Evolutionary conservation across 1,140 invertebrate species (phyloP), one percentile per base, ranked within the genome.

Genomic region (Dendroctonus ponderosae): DNA sequence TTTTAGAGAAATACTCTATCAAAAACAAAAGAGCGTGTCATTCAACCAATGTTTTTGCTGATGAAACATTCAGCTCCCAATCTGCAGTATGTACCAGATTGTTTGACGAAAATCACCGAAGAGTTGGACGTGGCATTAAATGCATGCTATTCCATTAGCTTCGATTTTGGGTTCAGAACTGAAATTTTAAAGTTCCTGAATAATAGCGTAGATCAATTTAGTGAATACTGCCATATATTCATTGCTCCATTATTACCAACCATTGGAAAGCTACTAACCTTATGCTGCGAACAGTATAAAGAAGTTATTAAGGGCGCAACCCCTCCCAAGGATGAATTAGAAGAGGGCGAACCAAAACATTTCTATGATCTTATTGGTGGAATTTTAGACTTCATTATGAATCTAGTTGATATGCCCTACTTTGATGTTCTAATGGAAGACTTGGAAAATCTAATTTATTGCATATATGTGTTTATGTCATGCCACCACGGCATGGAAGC

Each of bases 391-490:
- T 58, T 57, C 6, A 63, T 68, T 39, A 44, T 39, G 8, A 57
- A 37, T 49, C 12, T 68, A 42, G 40, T 64, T 51, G 60, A 53
- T 15, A 54, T 53, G 42, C 26, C 46, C n/a, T 68, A 68, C 44
- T 68, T 68, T 44, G 59, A 68, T 41, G 38, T 68, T 7, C 39
- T 68, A 39, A 43, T 68, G 8, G 67, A 68, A 37, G 67, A 68
- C 54, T 52, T 68, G 14, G 48, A 63, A 44, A 68, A 68, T 40
- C n/a, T 68, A 6, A 49, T 68, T 42, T 63, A 68, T 38, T 68
- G 61, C 42, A 43, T 68, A 5, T 64, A 58, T 39, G 46, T 68
- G 7, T 68, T 63, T 41, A 68, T 68, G 67, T 40, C 60, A 14
- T 68, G 67, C 38, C 56, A 68, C 39, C 39, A 43, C 58, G 52